These are phyloP conservation scores for Andrena cerasifolii DNA, from an alignment of 1,140 invertebrate genomes.

Conservation along the genomic window DNA sequence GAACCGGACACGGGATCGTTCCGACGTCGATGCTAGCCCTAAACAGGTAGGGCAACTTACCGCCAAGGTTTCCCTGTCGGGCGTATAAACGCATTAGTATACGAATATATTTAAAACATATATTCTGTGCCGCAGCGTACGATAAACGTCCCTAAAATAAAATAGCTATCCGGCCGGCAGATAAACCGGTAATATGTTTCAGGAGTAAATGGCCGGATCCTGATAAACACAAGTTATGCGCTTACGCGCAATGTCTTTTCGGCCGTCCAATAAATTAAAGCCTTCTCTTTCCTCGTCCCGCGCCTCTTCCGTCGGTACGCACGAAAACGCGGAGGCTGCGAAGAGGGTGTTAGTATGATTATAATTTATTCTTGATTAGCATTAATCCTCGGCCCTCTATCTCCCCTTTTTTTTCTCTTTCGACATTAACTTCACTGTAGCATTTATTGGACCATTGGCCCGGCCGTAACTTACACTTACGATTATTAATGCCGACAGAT, in stretches of 20 bases:
- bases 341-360: conserved; percentile 63
- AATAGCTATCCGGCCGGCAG: conserved; percentile 64
- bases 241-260: conserved; percentile 72
- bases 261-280: conserved; percentile 69
- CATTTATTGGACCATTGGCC: conserved; percentile 76
- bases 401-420: conserved; percentile 28
- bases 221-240: conserved; percentile 71
- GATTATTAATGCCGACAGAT: conserved; percentile 79
- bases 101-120: conserved; percentile 42
- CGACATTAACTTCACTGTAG: conserved; percentile 73
- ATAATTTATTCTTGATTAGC: conserved; percentile 80
- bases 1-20: no score
- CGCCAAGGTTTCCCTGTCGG: conserved; percentile 11
- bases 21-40: conserved; percentile 1
- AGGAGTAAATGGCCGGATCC: conserved; percentile 67
- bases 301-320: conserved; percentile 15
- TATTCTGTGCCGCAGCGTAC: conserved; percentile 25
- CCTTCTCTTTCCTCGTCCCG: conserved; percentile 3
- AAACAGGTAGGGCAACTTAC: conserved; percentile 27
- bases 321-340: conserved; percentile 35
- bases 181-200: conserved; percentile 72
- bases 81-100: conserved; percentile 18
- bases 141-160: conserved; percentile 65
- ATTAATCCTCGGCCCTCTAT: conserved; percentile 70
- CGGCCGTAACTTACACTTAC: conserved; percentile 77